phyloP scores from a whole-genome alignment of 2,797 vertebrate genomes.

The Bucorvus abyssinicus region DNA sequence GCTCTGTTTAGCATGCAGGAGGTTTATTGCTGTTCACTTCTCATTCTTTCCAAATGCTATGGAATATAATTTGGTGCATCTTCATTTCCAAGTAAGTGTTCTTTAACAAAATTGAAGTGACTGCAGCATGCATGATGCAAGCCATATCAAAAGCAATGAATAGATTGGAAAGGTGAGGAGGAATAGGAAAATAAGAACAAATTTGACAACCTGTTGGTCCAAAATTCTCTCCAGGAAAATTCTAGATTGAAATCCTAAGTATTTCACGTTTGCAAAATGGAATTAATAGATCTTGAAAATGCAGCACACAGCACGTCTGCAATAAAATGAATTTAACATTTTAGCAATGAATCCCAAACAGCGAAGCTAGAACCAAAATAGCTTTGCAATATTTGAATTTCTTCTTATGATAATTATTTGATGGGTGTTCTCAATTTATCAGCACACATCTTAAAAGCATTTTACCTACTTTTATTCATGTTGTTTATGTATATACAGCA shows the following conservation, averaged over 20 bases:
- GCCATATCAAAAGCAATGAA: not conserved
- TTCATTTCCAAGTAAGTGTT: constrained; percentile 16
- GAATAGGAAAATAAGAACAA: not conserved
- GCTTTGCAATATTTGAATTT: not conserved
- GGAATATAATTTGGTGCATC: not conserved
- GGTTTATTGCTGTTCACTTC: constrained; percentile 10
- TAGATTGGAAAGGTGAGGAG: not conserved
- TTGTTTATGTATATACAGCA: not conserved
- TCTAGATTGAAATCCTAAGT: not conserved
- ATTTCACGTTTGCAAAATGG: not conserved
- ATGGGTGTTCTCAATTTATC: not conserved
- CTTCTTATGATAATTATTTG: not conserved
- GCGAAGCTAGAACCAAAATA: not conserved
- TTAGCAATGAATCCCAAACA: not conserved
- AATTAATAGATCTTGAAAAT: not conserved
- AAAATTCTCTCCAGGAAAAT: not conserved
- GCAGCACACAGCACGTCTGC: not conserved
- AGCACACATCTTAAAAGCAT: not conserved
- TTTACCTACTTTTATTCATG: not conserved
- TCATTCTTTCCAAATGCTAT: not conserved
- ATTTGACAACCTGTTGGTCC: not conserved
- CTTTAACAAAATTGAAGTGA: not conserved
- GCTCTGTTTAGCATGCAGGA: constrained; percentile 21
- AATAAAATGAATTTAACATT: not conserved
- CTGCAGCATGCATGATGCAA: not conserved